Evolutionary conservation across 2,113 vertebrate genomes (phyloP).

Genomic region (Gnathonemus echidnorhynchus): DNA sequence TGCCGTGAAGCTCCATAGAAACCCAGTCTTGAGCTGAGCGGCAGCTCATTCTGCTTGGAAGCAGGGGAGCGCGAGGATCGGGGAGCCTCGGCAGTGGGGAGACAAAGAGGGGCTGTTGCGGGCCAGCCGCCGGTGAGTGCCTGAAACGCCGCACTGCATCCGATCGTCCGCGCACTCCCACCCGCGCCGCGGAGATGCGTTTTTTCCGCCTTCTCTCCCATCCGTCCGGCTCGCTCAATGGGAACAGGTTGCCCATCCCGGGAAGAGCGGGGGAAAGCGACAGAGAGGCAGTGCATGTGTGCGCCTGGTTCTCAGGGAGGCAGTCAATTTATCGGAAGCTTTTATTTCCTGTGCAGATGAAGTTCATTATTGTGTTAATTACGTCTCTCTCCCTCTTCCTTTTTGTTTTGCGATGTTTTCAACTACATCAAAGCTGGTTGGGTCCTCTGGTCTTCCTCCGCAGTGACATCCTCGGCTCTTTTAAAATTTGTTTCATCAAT

Average conservation of each 20-base stretch:
- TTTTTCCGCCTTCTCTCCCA: constrained; percentile 29
- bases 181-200: constrained; percentile 13
- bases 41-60: constrained; percentile 59
- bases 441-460: constrained; percentile 12
- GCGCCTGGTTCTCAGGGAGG: constrained; percentile 21
- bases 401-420: constrained; percentile 5
- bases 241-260: constrained; percentile 46
- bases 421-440: constrained; percentile 27
- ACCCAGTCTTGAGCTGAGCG: constrained; percentile 51
- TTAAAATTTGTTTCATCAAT: constrained; percentile 20
- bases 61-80: constrained; percentile 52
- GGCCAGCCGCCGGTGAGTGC: constrained; percentile 57
- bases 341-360: constrained; percentile 28
- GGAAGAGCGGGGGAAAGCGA: background rate
- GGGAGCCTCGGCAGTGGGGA: background rate
- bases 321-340: constrained; percentile 31
- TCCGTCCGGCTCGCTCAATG: constrained; percentile 42
- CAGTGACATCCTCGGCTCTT: constrained; percentile 22
- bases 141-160: constrained; percentile 37
- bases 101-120: constrained; percentile 20
- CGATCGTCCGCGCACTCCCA: background rate
- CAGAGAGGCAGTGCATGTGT: background rate
- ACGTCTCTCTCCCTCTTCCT: constrained; percentile 22
- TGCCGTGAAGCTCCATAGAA: constrained; percentile 65
- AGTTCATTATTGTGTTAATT: constrained; percentile 30